These are phyloP conservation scores for Epistrophella euchroma DNA, from an alignment of 2,888 invertebrate species.

Conservation along the genomic window DNA sequence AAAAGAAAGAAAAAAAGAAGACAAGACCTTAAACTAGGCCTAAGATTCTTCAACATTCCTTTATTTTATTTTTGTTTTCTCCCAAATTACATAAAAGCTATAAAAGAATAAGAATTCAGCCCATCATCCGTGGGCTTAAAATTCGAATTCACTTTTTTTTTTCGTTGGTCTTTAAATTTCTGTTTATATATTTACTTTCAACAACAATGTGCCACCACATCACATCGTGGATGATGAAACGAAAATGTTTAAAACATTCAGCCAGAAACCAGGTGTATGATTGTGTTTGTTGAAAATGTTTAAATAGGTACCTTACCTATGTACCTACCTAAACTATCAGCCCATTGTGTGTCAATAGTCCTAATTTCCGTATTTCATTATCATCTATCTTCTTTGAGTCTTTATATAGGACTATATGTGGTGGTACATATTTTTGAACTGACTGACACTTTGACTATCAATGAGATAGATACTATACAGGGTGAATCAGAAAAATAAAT, in stretches of 20 bases:
- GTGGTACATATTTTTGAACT: not conserved
- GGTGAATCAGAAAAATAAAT: not conserved
- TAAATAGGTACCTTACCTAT: not conserved
- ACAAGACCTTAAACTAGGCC: constrained; percentile 60
- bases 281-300: constrained; percentile 10
- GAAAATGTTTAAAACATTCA: constrained; percentile 26
- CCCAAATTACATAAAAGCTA: constrained; percentile 2
- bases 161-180: not conserved
- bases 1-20: constrained; percentile 5
- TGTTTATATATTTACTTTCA: not conserved
- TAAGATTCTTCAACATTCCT: constrained; percentile 35
- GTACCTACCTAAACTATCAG: not conserved
- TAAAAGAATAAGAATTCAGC: constrained; percentile 33
- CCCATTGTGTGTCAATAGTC: constrained; percentile 66
- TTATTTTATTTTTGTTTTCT: not conserved
- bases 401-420: not conserved
- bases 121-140: constrained; percentile 38
- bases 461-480: constrained; percentile 5
- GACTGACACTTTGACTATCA: constrained; percentile 9
- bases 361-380: constrained; percentile 70
- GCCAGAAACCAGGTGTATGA: constrained; percentile 13
- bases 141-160: constrained; percentile 69
- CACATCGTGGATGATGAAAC: constrained; percentile 18
- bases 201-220: constrained; percentile 14
- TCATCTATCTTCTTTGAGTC: constrained; percentile 11